These are phyloP conservation scores for Lerema accius DNA, from an alignment of 1,140 invertebrate genomes.

Conservation along the genomic window DNA sequence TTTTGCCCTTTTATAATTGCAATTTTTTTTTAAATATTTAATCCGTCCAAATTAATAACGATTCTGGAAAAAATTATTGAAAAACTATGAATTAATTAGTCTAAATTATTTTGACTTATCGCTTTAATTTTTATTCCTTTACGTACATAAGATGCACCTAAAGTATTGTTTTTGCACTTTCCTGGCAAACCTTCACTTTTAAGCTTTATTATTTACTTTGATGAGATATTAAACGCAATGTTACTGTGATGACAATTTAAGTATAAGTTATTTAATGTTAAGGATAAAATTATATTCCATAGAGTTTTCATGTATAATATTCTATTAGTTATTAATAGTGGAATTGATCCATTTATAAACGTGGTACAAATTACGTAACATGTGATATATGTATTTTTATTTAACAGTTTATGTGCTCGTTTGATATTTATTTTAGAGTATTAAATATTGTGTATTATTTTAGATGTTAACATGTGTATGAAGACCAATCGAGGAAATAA, in stretches of 20 bases:
- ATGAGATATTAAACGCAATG: conserved; percentile 40
- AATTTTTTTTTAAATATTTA: background rate
- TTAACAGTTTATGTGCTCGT: conserved; percentile 41
- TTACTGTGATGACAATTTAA: conserved; percentile 52
- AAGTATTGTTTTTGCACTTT: conserved; percentile 8
- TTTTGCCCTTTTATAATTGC: too few relatives aligned
- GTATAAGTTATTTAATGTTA: conserved; percentile 31
- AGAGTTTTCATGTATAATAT: conserved; percentile 16
- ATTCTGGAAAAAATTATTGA: background rate
- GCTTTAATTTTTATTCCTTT: conserved; percentile 6
- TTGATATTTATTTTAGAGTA: conserved; percentile 29
- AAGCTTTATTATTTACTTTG: conserved; percentile 22
- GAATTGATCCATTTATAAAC: conserved; percentile 26
- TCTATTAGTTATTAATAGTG: conserved; percentile 5
- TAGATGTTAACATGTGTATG: background rate
- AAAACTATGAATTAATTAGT: background rate
- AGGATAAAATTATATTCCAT: conserved; percentile 48
- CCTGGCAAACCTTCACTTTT: conserved; percentile 10
- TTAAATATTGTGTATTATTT: conserved; percentile 34
- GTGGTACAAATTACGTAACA: conserved; percentile 57
- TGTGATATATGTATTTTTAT: conserved; percentile 58
- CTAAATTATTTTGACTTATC: background rate
- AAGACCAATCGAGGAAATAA: conserved; percentile 1
- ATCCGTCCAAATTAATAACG: background rate
- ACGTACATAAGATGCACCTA: background rate